Conservation (phyloP, 2,888 invertebrate species). For the Leptothorax acervorum region DNA sequence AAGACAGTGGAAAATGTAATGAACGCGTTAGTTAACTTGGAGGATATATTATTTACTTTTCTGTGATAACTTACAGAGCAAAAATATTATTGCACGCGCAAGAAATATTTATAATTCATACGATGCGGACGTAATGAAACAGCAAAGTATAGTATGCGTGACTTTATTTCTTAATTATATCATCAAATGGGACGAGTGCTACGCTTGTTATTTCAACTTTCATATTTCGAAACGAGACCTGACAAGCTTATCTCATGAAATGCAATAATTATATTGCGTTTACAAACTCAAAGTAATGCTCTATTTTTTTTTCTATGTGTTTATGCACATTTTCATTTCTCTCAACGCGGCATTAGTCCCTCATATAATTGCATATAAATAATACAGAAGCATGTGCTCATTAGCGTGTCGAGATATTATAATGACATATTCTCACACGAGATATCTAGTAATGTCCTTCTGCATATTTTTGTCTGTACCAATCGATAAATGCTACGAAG, state of each 20-base stretch:
- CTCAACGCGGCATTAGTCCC: constrained; percentile 2
- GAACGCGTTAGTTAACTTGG: background rate
- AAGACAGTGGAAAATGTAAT: constrained; percentile 14
- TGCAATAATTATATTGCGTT: constrained; percentile 22
- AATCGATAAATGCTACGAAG: background rate
- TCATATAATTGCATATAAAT: constrained; percentile 40
- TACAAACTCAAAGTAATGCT: constrained; percentile 24
- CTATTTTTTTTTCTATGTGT: constrained; percentile 9
- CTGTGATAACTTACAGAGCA: background rate
- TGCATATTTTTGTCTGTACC: background rate
- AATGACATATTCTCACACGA: background rate
- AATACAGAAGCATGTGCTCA: constrained; percentile 17
- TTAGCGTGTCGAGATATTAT: background rate
- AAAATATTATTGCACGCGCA: constrained; percentile 21
- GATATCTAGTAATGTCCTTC: background rate
- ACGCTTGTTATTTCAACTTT: constrained; percentile 41
- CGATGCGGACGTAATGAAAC: constrained; percentile 6
- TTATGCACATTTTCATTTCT: constrained; percentile 31
- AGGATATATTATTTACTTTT: constrained; percentile 7
- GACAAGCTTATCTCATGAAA: constrained; percentile 26
- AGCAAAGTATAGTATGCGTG: background rate
- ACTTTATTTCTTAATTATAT: constrained; percentile 42
- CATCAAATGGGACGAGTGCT: background rate
- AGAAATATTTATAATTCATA: constrained; percentile 25
- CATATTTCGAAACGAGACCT: constrained; percentile 35